A percentile compares a stretch with the other conserved stretches of the same genome.
Evolutionary conservation across 2,888 invertebrate genomes (phyloP).

Genomic region (Drosophila nr. fundita): DNA sequence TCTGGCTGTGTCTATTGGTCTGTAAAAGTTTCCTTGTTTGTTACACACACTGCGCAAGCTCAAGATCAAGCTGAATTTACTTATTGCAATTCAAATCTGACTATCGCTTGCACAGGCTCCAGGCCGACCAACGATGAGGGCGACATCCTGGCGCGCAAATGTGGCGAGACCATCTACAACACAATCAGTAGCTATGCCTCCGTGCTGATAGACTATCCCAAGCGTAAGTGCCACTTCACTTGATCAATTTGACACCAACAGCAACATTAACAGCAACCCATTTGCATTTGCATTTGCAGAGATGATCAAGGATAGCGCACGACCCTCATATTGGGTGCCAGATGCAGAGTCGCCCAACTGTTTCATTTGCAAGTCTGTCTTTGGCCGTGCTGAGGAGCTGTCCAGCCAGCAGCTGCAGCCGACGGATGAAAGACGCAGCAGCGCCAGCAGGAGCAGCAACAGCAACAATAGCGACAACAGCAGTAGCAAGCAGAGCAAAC

Average conservation of each 20-base stretch:
- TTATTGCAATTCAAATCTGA: conserved; percentile 68
- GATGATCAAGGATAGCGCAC: conserved; percentile 90
- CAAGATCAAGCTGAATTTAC: conserved; percentile 55
- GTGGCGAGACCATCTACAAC: conserved; percentile 90
- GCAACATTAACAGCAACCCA: too few relatives aligned
- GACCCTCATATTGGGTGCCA: conserved; percentile 93
- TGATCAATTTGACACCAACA: not conserved
- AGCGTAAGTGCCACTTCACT: conserved; percentile 85
- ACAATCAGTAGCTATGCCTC: conserved; percentile 90
- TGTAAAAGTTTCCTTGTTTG: conserved; percentile 30
- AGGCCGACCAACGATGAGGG: conserved; percentile 83
- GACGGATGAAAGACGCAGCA: not conserved
- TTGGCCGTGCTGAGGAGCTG: conserved; percentile 86
- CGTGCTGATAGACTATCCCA: conserved; percentile 89
- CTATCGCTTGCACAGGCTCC: conserved; percentile 76
- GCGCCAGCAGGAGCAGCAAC: not conserved
- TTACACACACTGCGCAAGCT: conserved; percentile 24
- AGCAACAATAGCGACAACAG: conserved; percentile 61
- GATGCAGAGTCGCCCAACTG: conserved; percentile 90
- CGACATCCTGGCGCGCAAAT: conserved; percentile 87
- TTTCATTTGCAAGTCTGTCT: conserved; percentile 87
- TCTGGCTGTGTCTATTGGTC: conserved; percentile 2
- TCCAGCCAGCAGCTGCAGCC: conserved; percentile 50
- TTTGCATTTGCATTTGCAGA: conserved; percentile 81
- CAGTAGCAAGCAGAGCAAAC: conserved; percentile 31